Base-by-base conservation (phyloP, 2,888 invertebrate genomes). In the Geotrupes spiniger region DNA sequence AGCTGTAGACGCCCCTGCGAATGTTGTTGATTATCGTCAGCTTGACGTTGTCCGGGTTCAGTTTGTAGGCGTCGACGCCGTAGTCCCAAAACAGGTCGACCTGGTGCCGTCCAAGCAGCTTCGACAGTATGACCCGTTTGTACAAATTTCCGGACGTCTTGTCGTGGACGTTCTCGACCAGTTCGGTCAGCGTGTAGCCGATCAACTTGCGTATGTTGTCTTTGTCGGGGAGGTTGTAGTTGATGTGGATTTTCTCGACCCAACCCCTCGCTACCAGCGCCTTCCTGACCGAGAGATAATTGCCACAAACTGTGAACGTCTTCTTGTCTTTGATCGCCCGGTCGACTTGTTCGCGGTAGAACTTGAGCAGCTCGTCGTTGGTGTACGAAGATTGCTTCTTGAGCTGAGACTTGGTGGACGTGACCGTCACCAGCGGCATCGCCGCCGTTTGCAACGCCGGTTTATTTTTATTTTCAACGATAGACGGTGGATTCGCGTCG, bases 41-140 rank as follows among this genome's bases (percentile, higher is more conserved):
- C 57, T 73, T 72, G 25, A 63, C 44, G 45, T 59, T 64, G 48
- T 70, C 69, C 2, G 61, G 51, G 49, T 66, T 68, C 36, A 67
- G 58, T 42, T 62, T 63, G 52, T 65, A 72, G 2, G 63, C 59
- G 25, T 70, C 70, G 2, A 53, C 64, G 43, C 71, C 74, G 21
- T 66, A 62, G 54, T 85, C 84, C 87, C 89, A 90, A 25, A 88
- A 78, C 54, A 89, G 83, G 58, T 87, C 84, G 0, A 87, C 82
- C 1, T 80, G 79, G 53, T 80, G 78, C 53, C 79, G 77, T 12
- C 75, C 75, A 2, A 86, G 73, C 63, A 86, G 75, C 56, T 82
- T 80, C 0, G 84, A 81, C 27, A 81, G 74, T 42, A 75, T 69
- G n/a, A 76, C 64, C 26, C 67, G 66, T 42, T 60, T 64, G 48